These are phyloP conservation scores for Danionella cerebrum DNA, from an alignment of 2,113 vertebrate species.

Conservation along the genomic window DNA sequence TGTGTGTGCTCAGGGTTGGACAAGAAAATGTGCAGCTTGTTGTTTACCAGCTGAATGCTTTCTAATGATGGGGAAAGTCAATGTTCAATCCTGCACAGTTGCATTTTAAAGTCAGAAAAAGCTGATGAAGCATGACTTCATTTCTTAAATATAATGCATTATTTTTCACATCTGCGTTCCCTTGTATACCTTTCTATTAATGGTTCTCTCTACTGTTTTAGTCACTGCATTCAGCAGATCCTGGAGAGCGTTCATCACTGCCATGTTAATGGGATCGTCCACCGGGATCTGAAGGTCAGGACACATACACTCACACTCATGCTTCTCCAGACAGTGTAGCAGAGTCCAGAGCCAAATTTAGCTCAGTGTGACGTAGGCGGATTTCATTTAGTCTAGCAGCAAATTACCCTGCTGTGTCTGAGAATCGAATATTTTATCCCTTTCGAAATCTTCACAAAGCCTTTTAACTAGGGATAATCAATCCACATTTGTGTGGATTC, in stretches of 20 bases:
- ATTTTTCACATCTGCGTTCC: background rate
- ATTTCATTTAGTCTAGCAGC: background rate
- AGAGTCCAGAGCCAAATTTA: slow-evolving; percentile 22
- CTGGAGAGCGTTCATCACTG: slow-evolving; percentile 74
- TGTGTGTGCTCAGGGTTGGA: background rate
- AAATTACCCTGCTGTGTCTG: background rate
- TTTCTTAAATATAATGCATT: no score
- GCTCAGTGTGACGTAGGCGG: slow-evolving; percentile 7
- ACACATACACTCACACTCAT: slow-evolving; percentile 5
- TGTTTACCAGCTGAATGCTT: background rate
- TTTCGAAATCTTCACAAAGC: slow-evolving; percentile 8
- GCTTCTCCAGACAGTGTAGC: slow-evolving; percentile 6
- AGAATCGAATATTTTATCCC: background rate
- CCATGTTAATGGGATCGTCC: slow-evolving; percentile 72
- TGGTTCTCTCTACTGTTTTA: slow-evolving; percentile 33
- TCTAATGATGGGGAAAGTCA: background rate
- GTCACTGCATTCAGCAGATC: slow-evolving; percentile 77
- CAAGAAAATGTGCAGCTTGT: background rate
- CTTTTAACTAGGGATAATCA: background rate
- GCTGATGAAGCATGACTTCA: background rate
- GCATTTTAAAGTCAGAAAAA: background rate
- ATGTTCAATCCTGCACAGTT: background rate
- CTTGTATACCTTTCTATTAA: slow-evolving; percentile 9
- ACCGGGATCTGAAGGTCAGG: slow-evolving; percentile 72
- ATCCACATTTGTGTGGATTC: background rate